Percentiles rank a stretch among this genome's conserved stretches.
Conservation (phyloP, 2,888 invertebrate genomes). For the Ichneumoninae sp. region DNA sequence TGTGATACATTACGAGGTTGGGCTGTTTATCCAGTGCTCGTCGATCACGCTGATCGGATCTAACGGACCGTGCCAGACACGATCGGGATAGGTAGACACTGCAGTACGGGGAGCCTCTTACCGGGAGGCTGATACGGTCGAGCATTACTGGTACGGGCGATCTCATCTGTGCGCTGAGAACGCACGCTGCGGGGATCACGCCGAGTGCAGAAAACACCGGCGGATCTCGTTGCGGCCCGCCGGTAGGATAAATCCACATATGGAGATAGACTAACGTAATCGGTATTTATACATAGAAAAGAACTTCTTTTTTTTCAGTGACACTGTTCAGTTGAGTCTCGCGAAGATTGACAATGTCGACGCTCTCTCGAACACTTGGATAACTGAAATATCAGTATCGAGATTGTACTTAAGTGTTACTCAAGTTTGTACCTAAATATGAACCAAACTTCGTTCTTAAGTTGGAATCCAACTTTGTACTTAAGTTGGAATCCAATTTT, state of each 20-base stretch:
- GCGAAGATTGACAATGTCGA: background rate
- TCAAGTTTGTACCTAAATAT: background rate
- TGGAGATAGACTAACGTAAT: slow-evolving; percentile 55
- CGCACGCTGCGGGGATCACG: slow-evolving; percentile 33
- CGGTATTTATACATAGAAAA: slow-evolving; percentile 46
- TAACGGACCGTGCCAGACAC: slow-evolving; percentile 56
- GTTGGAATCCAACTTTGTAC: background rate
- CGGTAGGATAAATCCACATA: slow-evolving; percentile 39
- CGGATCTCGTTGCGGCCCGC: slow-evolving; percentile 8
- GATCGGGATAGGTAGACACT: slow-evolving; percentile 35
- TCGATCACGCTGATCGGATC: slow-evolving; percentile 65
- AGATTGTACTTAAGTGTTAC: background rate
- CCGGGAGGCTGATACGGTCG: slow-evolving; percentile 20
- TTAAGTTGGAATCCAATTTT: background rate
- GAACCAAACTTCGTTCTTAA: background rate
- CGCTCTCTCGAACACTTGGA: background rate
- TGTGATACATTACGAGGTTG: slow-evolving; percentile 47
- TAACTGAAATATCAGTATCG: background rate
- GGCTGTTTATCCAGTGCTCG: slow-evolving; percentile 61
- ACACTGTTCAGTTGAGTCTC: background rate
- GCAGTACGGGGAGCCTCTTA: slow-evolving; percentile 26
- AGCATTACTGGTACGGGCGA: slow-evolving; percentile 16
- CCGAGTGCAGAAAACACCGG: slow-evolving; percentile 31
- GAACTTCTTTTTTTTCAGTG: background rate
- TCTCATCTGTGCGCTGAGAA: slow-evolving; percentile 46